Percentiles rank a stretch among this genome's conserved stretches.
These are phyloP conservation scores for Crocuta crocuta DNA, from an alignment of 2,113 vertebrate genomes.

Conservation along the genomic window DNA sequence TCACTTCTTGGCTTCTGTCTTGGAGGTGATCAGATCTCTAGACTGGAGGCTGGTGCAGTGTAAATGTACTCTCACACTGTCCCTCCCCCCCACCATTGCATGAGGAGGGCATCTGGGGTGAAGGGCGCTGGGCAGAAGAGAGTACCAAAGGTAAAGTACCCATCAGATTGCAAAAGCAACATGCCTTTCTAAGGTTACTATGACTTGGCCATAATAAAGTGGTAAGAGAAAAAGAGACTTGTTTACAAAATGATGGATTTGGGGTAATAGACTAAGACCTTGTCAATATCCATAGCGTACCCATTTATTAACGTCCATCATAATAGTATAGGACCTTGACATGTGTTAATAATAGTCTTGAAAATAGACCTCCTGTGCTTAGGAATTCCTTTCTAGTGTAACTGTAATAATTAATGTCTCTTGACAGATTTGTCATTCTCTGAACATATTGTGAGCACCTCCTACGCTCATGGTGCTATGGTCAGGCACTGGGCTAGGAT, in stretches of 20 bases:
- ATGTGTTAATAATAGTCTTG: conserved; percentile 26
- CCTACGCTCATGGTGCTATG: neutral
- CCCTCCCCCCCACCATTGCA: neutral
- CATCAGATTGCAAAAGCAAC: neutral
- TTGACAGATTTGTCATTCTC: neutral
- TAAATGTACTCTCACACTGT: neutral
- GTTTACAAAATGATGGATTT: conserved; percentile 14
- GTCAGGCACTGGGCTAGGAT: neutral
- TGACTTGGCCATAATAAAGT: neutral
- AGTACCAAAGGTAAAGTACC: neutral
- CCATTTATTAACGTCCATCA: conserved; percentile 54
- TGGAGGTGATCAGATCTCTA: neutral
- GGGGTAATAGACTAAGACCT: neutral
- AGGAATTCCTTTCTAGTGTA: neutral
- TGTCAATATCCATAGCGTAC: neutral
- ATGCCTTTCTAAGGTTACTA: neutral
- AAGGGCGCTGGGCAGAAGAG: neutral
- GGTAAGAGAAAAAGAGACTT: neutral
- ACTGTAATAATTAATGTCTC: conserved; percentile 34
- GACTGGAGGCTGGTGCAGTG: too few relatives aligned
- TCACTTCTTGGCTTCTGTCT: neutral
- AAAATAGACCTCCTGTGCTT: conserved; percentile 16
- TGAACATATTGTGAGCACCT: neutral
- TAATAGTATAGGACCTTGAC: conserved; percentile 16
- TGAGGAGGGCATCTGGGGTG: neutral